Percentiles rank a stretch among this genome's conserved stretches.
Evolutionary conservation across 2,888 invertebrate genomes (phyloP).

Genomic region (Eueremaeus valkanovi): DNA sequence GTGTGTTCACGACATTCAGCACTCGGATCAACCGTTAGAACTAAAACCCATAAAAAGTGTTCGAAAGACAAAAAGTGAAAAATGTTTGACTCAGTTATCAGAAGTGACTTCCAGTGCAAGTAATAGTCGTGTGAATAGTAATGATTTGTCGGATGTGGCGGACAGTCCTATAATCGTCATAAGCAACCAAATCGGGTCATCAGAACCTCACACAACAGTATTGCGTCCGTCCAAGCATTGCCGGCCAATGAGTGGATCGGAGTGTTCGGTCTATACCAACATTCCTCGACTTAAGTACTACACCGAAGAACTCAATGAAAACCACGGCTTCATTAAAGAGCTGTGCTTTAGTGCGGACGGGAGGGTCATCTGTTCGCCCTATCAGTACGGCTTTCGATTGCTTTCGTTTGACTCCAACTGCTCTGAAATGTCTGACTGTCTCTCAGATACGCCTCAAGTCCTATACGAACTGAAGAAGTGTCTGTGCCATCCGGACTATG

Average conservation of each 20-base stretch:
- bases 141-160: background rate
- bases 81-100: background rate
- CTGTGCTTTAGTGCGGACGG: conserved; percentile 86
- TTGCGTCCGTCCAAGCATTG: background rate
- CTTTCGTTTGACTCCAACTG: conserved; percentile 72
- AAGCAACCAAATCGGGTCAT: conserved; percentile 14
- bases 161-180: conserved; percentile 13
- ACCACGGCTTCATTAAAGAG: conserved; percentile 88
- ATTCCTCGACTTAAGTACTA: conserved; percentile 74
- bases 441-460: conserved; percentile 57
- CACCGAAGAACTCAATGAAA: conserved; percentile 78
- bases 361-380: conserved; percentile 82
- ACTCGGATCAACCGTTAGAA: conserved; percentile 49
- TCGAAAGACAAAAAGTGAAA: background rate
- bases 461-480: conserved; percentile 66
- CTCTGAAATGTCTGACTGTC: conserved; percentile 69
- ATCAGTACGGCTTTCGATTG: conserved; percentile 77
- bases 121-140: background rate
- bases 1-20: conserved; percentile 87
- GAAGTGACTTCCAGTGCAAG: background rate
- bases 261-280: conserved; percentile 64
- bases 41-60: conserved; percentile 11
- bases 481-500: conserved; percentile 73
- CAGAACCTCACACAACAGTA: conserved; percentile 26
- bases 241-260: conserved; percentile 50